phyloP scores from a whole-genome alignment of 2,797 vertebrate genomes.

The Crocidura indochinensis region DNA sequence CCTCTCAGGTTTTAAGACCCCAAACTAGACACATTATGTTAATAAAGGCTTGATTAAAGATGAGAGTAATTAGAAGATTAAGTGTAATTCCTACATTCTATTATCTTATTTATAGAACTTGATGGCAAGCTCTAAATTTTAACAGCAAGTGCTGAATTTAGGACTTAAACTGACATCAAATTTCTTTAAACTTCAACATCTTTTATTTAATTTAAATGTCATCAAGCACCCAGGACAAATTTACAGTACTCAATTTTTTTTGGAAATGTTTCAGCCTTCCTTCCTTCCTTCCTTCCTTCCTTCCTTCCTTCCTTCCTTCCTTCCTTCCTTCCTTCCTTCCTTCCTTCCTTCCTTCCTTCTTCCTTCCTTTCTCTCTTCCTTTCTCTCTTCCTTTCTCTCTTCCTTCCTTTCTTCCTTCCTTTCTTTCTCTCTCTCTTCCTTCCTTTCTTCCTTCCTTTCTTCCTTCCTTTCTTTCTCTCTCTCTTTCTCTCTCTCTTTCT shows the following conservation, averaged over 20 bases:
- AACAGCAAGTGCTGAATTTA: conserved; percentile 80
- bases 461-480: too few species aligned
- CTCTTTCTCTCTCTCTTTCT: too few species aligned
- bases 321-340: too few species aligned
- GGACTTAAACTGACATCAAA: conserved; percentile 70
- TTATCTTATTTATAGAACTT: conserved; percentile 87
- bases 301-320: too few species aligned
- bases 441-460: too few species aligned
- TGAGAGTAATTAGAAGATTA: conserved; percentile 86
- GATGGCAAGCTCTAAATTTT: conserved; percentile 83
- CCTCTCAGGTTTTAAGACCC: conserved; percentile 83
- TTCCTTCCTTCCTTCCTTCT: too few species aligned
- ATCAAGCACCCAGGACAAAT: background rate
- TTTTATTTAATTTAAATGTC: conserved; percentile 73
- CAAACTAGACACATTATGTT: conserved; percentile 85
- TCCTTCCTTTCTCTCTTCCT: too few species aligned
- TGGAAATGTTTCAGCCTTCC: too few species aligned
- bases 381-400: too few species aligned
- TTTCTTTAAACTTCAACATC: conserved; percentile 63
- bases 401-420: too few species aligned
- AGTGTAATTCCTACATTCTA: conserved; percentile 86
- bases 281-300: too few species aligned
- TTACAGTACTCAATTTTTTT: conserved; percentile 16
- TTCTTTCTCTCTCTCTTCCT: too few species aligned
- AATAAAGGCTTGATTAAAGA: conserved; percentile 87